Conservation (phyloP, 2,888 invertebrate genomes). For the Cataglyphis livida region DNA sequence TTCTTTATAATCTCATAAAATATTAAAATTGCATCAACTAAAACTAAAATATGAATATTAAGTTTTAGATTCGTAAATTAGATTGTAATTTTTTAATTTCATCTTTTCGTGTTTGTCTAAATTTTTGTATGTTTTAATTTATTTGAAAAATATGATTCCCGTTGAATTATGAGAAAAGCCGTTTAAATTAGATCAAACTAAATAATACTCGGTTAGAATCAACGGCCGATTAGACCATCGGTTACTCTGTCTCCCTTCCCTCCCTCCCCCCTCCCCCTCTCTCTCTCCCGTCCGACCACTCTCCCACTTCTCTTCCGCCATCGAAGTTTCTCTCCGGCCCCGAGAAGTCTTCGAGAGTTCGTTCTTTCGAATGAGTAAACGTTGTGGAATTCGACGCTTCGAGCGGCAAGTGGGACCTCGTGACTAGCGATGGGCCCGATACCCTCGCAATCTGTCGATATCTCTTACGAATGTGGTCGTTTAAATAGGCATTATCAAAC, state of each 20-base stretch:
- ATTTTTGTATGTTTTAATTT: not conserved
- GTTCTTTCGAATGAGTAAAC: constrained; percentile 82
- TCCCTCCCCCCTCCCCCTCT: constrained; percentile 13
- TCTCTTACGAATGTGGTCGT: not conserved
- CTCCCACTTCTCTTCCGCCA: constrained; percentile 59
- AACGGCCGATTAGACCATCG: constrained; percentile 50
- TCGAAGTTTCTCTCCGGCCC: constrained; percentile 66
- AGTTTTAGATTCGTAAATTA: not conserved
- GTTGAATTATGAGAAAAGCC: not conserved
- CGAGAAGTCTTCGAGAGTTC: constrained; percentile 75
- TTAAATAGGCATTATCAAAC: constrained; percentile 29
- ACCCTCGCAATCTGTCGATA: constrained; percentile 51
- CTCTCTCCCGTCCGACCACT: constrained; percentile 37
- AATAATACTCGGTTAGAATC: constrained; percentile 32
- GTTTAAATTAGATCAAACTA: constrained; percentile 23
- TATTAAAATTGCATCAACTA: not conserved
- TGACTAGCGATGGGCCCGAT: constrained; percentile 53
- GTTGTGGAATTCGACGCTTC: constrained; percentile 80
- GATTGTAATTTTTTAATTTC: not conserved
- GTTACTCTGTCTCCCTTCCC: constrained; percentile 64
- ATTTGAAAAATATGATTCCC: not conserved
- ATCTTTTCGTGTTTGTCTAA: not conserved
- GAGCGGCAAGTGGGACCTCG: constrained; percentile 66
- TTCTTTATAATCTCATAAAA: not conserved
- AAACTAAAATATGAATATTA: not conserved